Conservation (phyloP, 2,888 invertebrate species). For the Catonia carolina region DNA sequence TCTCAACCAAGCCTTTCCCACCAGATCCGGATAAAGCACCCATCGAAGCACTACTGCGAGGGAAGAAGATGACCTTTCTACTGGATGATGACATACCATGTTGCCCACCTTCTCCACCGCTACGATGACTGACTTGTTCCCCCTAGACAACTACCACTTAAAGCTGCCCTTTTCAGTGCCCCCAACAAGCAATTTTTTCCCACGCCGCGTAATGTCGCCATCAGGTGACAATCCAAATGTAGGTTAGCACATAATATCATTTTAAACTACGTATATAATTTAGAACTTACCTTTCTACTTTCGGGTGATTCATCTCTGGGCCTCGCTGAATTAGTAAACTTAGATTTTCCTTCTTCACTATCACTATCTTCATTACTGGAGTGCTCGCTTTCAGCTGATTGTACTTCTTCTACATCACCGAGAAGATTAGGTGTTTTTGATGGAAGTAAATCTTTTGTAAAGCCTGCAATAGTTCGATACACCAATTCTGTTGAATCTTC, state of each 20-base stretch:
- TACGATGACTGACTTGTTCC: too few relatives aligned
- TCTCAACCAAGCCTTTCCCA: too few relatives aligned
- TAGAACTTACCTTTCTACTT: conserved; percentile 66
- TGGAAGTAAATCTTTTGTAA: conserved; percentile 72
- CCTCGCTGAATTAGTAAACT: conserved; percentile 59
- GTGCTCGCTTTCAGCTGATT: conserved; percentile 34
- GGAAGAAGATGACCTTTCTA: too few relatives aligned
- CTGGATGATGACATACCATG: too few relatives aligned
- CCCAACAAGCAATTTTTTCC: too few relatives aligned
- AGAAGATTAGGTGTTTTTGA: conserved; percentile 59
- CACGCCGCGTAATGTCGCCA: too few relatives aligned
- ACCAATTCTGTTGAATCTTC: conserved; percentile 55
- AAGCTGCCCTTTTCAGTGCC: too few relatives aligned
- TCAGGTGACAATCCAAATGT: too few relatives aligned
- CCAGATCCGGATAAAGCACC: too few relatives aligned
- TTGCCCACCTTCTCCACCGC: too few relatives aligned
- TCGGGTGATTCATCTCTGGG: conserved; percentile 75
- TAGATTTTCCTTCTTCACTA: conserved; percentile 47
- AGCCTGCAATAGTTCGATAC: conserved; percentile 80
- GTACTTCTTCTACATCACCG: conserved; percentile 30
- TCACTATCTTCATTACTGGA: conserved; percentile 40
- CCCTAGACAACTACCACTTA: too few relatives aligned
- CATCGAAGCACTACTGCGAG: too few relatives aligned
- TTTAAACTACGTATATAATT: conserved; percentile 37
- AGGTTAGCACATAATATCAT: not conserved